Evolutionary conservation across 2,113 vertebrate species (phyloP).

Genomic region (Nicator chloris): DNA sequence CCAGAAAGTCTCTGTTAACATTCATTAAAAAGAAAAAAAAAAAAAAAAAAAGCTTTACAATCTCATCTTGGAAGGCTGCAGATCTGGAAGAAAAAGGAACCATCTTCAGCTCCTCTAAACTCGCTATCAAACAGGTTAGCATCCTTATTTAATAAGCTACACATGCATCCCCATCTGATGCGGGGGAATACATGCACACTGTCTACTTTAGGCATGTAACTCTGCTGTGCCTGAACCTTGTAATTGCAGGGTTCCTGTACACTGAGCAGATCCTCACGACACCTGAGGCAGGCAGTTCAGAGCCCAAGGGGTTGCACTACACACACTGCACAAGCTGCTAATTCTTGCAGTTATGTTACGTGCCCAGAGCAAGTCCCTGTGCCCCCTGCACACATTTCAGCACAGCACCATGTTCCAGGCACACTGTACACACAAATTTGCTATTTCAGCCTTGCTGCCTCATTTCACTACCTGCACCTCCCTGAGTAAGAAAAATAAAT

Average conservation of each 20-base stretch:
- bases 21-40: not conserved
- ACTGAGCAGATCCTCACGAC: not conserved
- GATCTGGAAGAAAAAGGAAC: not conserved
- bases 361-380: not conserved
- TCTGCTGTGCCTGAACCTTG: not conserved
- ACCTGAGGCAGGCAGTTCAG: not conserved
- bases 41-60: not conserved
- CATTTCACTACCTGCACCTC: not conserved
- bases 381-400: not conserved
- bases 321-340: not conserved
- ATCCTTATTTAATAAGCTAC: not conserved
- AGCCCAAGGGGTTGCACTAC: not conserved
- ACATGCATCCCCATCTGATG: not conserved
- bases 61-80: not conserved
- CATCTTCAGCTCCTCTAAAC: not conserved
- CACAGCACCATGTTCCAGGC: not conserved
- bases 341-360: not conserved
- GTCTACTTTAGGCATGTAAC: not conserved
- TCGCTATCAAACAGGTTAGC: not conserved
- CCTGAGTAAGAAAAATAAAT: not conserved
- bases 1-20: not conserved
- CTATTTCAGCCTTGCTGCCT: not conserved
- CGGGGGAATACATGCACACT: not conserved
- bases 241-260: not conserved
- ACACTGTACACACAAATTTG: accelerated